Evolutionary conservation across 37 sponge, comb jelly and placozoan species (phyloP).

Genomic region (Corticium candelabrum): DNA sequence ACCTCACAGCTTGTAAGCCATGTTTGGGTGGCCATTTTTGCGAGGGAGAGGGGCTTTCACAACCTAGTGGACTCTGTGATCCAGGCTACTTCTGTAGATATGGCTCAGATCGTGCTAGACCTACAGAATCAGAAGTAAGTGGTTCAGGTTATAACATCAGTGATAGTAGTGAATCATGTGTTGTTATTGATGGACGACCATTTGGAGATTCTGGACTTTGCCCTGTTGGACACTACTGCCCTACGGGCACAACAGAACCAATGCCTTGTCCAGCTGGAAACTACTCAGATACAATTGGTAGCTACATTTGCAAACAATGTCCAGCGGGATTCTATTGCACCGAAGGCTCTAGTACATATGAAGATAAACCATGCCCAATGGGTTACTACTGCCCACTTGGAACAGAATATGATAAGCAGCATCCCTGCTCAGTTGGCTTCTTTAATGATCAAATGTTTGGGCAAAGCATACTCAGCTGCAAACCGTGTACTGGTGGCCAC

Average conservation of each 20-base stretch:
- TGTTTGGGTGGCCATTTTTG: neutral
- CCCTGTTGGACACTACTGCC: conserved; percentile 12
- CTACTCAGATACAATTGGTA: neutral
- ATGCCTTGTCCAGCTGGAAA: conserved; percentile 12
- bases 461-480: neutral
- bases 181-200: neutral
- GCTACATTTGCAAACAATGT: neutral
- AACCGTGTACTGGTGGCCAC: neutral
- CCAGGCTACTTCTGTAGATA: conserved; percentile 7
- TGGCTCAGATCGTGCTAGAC: neutral
- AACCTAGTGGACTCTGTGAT: conserved; percentile 10
- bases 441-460: conserved; percentile 5
- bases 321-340: conserved; percentile 13
- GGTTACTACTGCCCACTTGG: conserved; percentile 21
- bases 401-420: conserved; percentile 5
- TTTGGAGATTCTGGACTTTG: conserved; percentile 10
- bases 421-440: conserved; percentile 17
- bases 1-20: neutral
- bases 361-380: neutral
- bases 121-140: neutral
- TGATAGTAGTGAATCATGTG: neutral
- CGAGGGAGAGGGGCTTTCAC: neutral
- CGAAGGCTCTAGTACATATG: conserved; percentile 3
- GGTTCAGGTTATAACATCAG: neutral
- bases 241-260: conserved; percentile 6